Conservation (phyloP, 2,888 invertebrate genomes). For the Gortyna flavago region DNA sequence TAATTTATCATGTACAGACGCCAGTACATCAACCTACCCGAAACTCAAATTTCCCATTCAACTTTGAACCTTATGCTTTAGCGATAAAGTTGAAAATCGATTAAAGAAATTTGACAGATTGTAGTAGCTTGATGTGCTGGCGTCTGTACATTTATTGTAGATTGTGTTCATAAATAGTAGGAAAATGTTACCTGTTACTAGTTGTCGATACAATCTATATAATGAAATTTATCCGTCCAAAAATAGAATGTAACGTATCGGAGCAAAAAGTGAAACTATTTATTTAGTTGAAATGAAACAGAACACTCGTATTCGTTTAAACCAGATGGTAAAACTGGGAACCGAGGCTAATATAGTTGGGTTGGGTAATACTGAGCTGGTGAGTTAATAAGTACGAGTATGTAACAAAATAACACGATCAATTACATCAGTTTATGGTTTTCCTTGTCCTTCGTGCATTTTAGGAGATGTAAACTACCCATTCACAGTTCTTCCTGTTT, state of each 20-base stretch:
- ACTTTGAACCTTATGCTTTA: too few relatives aligned
- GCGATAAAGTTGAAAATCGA: too few relatives aligned
- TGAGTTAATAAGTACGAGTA: too few relatives aligned
- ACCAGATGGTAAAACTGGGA: constrained; percentile 11
- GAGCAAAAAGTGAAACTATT: constrained; percentile 17
- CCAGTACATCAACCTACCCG: too few relatives aligned
- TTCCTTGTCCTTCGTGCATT: constrained; percentile 30
- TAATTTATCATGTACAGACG: constrained; percentile 25
- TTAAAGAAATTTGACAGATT: too few relatives aligned
- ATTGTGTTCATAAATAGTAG: constrained; percentile 25
- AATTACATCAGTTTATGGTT: constrained; percentile 18
- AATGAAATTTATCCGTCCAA: constrained; percentile 9
- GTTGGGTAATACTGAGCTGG: background rate
- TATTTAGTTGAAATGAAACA: constrained; percentile 46
- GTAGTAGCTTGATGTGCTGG: too few relatives aligned
- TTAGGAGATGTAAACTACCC: constrained; percentile 12
- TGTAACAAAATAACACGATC: constrained; percentile 11
- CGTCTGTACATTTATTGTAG: constrained; percentile 4
- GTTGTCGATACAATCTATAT: constrained; percentile 33
- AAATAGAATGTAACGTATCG: constrained; percentile 35
- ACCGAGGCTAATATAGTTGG: constrained; percentile 3
- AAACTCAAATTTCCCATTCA: too few relatives aligned
- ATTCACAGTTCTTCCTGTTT: constrained; percentile 38
- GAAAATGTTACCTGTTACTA: constrained; percentile 23
- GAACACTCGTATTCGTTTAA: constrained; percentile 26